Percentiles rank a stretch among this genome's conserved stretches.
Conservation (phyloP, 1,140 invertebrate species). For the Pollicipes pollicipes region DNA sequence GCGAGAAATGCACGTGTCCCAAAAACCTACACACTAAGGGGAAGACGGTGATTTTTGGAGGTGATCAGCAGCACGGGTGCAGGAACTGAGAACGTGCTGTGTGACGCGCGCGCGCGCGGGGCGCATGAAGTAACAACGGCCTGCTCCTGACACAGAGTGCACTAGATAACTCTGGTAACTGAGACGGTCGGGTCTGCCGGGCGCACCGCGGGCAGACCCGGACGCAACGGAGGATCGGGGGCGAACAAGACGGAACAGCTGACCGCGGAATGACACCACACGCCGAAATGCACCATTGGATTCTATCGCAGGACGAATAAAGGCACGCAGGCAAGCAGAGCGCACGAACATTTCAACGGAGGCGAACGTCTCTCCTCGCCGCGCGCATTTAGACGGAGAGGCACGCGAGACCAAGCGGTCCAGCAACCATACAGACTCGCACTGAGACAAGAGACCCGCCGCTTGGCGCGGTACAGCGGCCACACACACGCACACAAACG, state of each 20-base stretch:
- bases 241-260: neutral
- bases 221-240: neutral
- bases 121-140: too few relatives aligned
- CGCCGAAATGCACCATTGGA: neutral
- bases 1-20: neutral
- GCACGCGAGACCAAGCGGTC: too few relatives aligned
- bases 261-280: neutral
- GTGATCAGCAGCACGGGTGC: too few relatives aligned
- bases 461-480: neutral
- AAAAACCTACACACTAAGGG: neutral
- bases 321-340: too few relatives aligned
- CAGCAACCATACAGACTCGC: too few relatives aligned
- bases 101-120: too few relatives aligned
- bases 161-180: neutral
- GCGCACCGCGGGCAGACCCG: too few relatives aligned
- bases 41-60: neutral
- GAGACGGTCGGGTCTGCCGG: neutral
- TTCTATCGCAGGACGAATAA: neutral
- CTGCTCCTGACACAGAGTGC: too few relatives aligned
- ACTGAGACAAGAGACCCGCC: neutral
- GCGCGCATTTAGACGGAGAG: too few relatives aligned
- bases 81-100: too few relatives aligned
- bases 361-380: too few relatives aligned
- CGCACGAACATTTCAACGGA: too few relatives aligned
- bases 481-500: neutral